These are phyloP conservation scores for Beris morrisii DNA, from an alignment of 2,888 invertebrate genomes.

Conservation along the genomic window DNA sequence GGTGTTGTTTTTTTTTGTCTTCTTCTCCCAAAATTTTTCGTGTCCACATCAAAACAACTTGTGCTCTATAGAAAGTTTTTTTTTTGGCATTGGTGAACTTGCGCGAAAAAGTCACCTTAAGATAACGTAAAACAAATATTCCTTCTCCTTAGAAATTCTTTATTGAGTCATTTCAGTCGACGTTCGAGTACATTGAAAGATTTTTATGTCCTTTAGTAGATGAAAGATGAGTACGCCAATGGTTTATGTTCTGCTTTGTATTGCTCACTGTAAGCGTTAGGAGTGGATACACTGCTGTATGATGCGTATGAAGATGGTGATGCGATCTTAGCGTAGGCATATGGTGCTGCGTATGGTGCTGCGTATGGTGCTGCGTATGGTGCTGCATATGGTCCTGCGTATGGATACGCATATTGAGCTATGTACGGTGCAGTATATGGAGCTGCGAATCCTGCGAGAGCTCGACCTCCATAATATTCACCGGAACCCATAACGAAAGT, in stretches of 20 bases:
- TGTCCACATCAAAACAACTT: too few species aligned
- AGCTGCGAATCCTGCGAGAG: not conserved
- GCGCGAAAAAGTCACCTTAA: too few species aligned
- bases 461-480: too few species aligned
- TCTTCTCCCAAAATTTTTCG: too few species aligned
- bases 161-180: too few species aligned
- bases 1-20: too few species aligned
- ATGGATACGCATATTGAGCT: slow-evolving; percentile 7
- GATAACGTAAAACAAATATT: too few species aligned
- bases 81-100: too few species aligned
- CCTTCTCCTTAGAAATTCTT: too few species aligned
- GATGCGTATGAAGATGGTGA: slow-evolving; percentile 7
- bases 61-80: too few species aligned
- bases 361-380: not conserved
- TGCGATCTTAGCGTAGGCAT: not conserved
- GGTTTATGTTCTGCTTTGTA: slow-evolving; percentile 18
- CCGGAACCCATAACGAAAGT: slow-evolving; percentile 3
- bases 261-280: slow-evolving; percentile 16
- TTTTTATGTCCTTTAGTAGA: slow-evolving; percentile 2
- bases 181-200: not conserved
- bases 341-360: not conserved
- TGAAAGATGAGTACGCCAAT: slow-evolving; percentile 16
- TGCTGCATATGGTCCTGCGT: slow-evolving; percentile 8
- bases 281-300: slow-evolving; percentile 22
- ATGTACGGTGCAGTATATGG: slow-evolving; percentile 16